Evolutionary conservation across 2,888 invertebrate genomes (phyloP).

Genomic region (Matsumyia berberina): DNA sequence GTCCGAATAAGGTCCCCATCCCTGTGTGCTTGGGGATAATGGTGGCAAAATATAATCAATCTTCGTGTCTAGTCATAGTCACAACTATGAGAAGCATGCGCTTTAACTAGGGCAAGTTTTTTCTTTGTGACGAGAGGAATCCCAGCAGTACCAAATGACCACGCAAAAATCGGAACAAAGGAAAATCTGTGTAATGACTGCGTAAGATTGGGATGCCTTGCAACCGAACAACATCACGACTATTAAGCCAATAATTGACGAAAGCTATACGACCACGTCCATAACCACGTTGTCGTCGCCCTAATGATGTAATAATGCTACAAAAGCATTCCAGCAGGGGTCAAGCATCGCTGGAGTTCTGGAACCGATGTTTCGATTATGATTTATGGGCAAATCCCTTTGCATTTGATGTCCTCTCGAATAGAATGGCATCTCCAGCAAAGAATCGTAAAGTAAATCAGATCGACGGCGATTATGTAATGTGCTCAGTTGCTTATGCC

Average conservation of each 20-base stretch:
- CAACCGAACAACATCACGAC: constrained; percentile 47
- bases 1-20: constrained; percentile 29
- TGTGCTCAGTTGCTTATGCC: constrained; percentile 60
- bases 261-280: constrained; percentile 45
- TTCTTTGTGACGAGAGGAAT: constrained; percentile 40
- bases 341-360: constrained; percentile 80
- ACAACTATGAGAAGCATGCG: constrained; percentile 59
- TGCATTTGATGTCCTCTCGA: constrained; percentile 80
- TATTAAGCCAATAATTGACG: constrained; percentile 77
- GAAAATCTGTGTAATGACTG: constrained; percentile 61
- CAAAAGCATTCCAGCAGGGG: constrained; percentile 79
- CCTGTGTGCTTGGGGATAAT: constrained; percentile 19
- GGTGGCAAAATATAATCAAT: constrained; percentile 76
- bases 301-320: constrained; percentile 77
- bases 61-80: constrained; percentile 77
- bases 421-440: constrained; percentile 75
- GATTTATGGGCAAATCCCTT: constrained; percentile 82
- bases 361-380: constrained; percentile 84
- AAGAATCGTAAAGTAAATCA: constrained; percentile 74
- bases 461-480: constrained; percentile 71
- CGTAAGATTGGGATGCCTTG: constrained; percentile 53
- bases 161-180: constrained; percentile 69
- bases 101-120: constrained; percentile 37
- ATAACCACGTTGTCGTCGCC: constrained; percentile 52
- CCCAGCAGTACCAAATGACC: constrained; percentile 71